These are phyloP conservation scores for Himalopsyche kuldschensis DNA, from an alignment of 2,888 invertebrate species.

Conservation along the genomic window DNA sequence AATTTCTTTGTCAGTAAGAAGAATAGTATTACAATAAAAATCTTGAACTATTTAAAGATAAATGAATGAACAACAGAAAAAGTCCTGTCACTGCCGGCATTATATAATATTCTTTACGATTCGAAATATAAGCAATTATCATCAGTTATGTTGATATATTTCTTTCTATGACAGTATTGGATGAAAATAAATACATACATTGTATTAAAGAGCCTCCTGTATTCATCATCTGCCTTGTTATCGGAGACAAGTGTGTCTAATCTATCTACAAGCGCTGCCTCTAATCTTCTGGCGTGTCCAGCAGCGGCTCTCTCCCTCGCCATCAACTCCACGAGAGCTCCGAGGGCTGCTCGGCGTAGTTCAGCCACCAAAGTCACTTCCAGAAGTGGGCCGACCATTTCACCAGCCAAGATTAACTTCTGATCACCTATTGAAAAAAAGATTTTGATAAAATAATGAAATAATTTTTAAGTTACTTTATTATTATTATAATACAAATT, in stretches of 20 bases:
- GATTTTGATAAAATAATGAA: background rate
- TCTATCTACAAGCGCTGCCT: conserved; percentile 92
- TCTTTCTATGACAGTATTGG: background rate
- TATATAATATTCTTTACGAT: too few relatives aligned
- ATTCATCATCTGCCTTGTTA: conserved; percentile 93
- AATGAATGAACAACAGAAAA: too few relatives aligned
- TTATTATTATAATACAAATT: background rate
- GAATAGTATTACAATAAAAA: too few relatives aligned
- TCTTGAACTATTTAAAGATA: too few relatives aligned
- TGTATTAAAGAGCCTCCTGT: conserved; percentile 88
- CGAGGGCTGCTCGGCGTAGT: conserved; percentile 85
- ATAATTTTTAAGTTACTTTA: background rate
- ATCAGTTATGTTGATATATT: too few relatives aligned
- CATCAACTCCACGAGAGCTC: conserved; percentile 95
- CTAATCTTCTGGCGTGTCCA: conserved; percentile 88
- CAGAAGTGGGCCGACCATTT: conserved; percentile 90
- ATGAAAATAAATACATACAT: conserved; percentile 71
- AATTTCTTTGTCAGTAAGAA: too few relatives aligned
- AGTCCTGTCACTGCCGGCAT: too few relatives aligned
- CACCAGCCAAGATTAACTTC: conserved; percentile 86
- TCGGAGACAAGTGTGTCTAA: conserved; percentile 89
- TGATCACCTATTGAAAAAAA: conserved; percentile 64
- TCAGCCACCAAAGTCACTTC: conserved; percentile 92
- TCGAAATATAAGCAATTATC: too few relatives aligned
- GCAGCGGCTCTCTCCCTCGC: conserved; percentile 82